Percentiles rank a stretch among this genome's conserved stretches.
Evolutionary conservation across 30 jellyfish, hydroid and myxozoan species (phyloP).

Genomic region (Aurelia aurita): DNA sequence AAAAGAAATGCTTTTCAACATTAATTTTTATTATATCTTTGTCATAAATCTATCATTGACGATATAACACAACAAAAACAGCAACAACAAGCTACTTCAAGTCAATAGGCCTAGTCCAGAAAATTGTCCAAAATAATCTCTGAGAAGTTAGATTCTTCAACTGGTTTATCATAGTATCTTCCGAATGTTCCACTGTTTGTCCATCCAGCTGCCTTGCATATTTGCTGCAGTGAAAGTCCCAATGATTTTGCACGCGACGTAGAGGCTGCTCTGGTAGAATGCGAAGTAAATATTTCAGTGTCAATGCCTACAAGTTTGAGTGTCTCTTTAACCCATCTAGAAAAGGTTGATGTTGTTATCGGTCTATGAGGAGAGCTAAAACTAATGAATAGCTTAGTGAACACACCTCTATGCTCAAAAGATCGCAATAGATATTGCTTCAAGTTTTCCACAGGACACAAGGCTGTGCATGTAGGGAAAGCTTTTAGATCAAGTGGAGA

Average conservation of each 20-base stretch:
- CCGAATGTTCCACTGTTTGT: not conserved
- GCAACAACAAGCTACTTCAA: not conserved
- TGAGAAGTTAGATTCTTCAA: not conserved
- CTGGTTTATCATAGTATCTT: slow-evolving; percentile 2
- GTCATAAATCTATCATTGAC: not conserved
- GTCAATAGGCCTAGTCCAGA: not conserved
- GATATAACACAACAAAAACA: not conserved
- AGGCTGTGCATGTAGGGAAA: not conserved
- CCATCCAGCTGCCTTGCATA: slow-evolving; percentile 36
- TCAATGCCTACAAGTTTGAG: not conserved
- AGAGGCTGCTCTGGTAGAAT: slow-evolving; percentile 9
- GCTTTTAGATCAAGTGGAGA: not conserved
- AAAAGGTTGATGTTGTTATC: not conserved
- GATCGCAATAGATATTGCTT: not conserved
- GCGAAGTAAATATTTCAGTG: not conserved
- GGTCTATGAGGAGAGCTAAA: not conserved
- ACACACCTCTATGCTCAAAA: not conserved
- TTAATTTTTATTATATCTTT: not conserved
- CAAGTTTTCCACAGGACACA: not conserved
- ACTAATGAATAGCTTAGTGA: not conserved
- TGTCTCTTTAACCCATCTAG: not conserved
- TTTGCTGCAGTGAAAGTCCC: slow-evolving; percentile 2
- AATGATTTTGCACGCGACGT: not conserved
- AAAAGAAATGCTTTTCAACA: not conserved
- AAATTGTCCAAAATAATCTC: not conserved